A percentile compares a stretch with the other conserved stretches of the same genome.
These are phyloP conservation scores for Paratrypauchen microcephalus DNA, from an alignment of 2,797 vertebrate species.

Conservation along the genomic window DNA sequence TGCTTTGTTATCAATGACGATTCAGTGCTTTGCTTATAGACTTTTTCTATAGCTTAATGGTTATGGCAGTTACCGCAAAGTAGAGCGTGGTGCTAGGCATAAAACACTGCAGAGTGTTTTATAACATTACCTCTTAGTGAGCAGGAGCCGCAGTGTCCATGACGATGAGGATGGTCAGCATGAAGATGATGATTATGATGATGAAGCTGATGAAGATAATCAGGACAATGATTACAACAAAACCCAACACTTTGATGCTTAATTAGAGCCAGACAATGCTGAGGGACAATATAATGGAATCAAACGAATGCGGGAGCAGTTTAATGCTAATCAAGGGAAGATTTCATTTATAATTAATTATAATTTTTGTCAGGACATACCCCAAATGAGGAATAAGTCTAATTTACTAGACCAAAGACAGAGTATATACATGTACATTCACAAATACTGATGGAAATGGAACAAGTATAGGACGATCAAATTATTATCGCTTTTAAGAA, in stretches of 20 bases:
- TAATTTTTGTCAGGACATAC: constrained; percentile 38
- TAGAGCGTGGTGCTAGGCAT: too few species aligned
- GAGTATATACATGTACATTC: constrained; percentile 6
- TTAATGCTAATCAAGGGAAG: constrained; percentile 30
- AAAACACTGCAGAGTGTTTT: not conserved
- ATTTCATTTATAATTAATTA: constrained; percentile 25
- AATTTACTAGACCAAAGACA: constrained; percentile 8
- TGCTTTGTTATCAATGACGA: not conserved
- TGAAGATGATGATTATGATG: constrained; percentile 45
- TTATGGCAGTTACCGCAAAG: not conserved
- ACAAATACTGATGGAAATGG: constrained; percentile 30
- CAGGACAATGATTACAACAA: constrained; percentile 46
- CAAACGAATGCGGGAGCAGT: constrained; percentile 36
- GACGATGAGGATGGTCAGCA: constrained; percentile 32
- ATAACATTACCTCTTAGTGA: constrained; percentile 59
- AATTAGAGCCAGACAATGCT: constrained; percentile 48
- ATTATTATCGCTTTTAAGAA: too few species aligned
- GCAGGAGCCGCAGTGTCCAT: constrained; percentile 12
- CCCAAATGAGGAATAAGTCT: constrained; percentile 26
- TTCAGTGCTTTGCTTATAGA: not conserved
- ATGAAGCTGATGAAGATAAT: constrained; percentile 33
- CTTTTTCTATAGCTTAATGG: not conserved
- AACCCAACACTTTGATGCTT: constrained; percentile 36
- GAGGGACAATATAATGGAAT: constrained; percentile 46
- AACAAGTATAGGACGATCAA: not conserved